A percentile compares a stretch with the other conserved stretches of the same genome.
Conservation (phyloP, 2,888 invertebrate species). For the Ceraclea dissimilis region DNA sequence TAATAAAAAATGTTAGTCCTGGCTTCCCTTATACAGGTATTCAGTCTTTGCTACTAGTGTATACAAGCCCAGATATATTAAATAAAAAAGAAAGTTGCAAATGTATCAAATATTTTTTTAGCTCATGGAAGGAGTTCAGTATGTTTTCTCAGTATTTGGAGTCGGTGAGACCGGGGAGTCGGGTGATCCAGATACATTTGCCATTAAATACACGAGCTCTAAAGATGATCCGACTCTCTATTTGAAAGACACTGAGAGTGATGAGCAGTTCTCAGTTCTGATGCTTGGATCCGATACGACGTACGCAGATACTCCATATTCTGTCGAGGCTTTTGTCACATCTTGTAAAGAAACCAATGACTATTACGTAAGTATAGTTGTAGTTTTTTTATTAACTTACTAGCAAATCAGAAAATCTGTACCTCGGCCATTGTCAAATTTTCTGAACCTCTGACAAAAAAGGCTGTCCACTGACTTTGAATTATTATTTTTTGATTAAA, state of each 20-base stretch:
- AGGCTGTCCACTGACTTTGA: no score
- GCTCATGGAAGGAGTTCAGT: constrained; percentile 22
- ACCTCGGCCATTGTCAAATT: not conserved
- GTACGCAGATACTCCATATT: constrained; percentile 32
- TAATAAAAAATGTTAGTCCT: no score
- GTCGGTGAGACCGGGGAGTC: constrained; percentile 10
- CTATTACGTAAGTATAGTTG: constrained; percentile 33
- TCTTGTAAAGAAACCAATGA: constrained; percentile 35
- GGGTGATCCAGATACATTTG: constrained; percentile 18
- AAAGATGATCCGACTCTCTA: constrained; percentile 20
- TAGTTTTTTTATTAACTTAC: not conserved
- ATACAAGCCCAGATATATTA: no score
- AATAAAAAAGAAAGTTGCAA: no score
- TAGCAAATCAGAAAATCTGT: not conserved
- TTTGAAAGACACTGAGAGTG: constrained; percentile 3
- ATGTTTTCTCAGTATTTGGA: constrained; percentile 20
- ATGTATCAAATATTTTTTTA: constrained; percentile 8
- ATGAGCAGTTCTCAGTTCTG: constrained; percentile 33
- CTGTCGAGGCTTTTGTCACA: constrained; percentile 34
- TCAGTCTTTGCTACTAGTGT: no score
- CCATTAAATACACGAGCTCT: constrained; percentile 19
- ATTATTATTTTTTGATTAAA: no score
- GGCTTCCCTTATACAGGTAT: no score
- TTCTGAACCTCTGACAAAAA: no score
- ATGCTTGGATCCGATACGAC: constrained; percentile 33